Conservation (phyloP, 2,888 invertebrate genomes). For the Pediacus dermestoides region DNA sequence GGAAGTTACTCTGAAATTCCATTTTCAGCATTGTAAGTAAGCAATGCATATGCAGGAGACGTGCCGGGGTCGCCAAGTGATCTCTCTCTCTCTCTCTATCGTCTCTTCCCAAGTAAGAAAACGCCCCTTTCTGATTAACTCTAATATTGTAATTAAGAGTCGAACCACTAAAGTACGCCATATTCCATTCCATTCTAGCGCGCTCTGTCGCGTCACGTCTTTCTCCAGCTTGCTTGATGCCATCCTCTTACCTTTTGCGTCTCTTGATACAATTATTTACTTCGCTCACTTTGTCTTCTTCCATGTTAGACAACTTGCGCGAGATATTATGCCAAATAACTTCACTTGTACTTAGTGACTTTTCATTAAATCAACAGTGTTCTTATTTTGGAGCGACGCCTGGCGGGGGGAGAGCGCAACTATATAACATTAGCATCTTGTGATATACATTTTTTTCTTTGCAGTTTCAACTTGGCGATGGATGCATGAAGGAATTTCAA, state of each 20-base stretch:
- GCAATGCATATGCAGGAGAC: conserved; percentile 39
- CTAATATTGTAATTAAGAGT: conserved; percentile 39
- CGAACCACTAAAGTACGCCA: conserved; percentile 30
- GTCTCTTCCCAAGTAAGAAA: conserved; percentile 16
- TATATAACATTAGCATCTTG: too few relatives aligned
- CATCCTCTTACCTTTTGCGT: conserved; percentile 18
- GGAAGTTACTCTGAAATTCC: conserved; percentile 25
- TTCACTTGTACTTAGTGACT: neutral
- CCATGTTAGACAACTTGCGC: conserved; percentile 1
- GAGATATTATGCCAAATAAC: conserved; percentile 3
- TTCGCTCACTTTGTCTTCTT: conserved; percentile 15
- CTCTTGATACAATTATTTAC: conserved; percentile 22
- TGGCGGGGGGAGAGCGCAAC: too few relatives aligned
- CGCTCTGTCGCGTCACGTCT: too few relatives aligned
- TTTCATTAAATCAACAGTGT: conserved; percentile 1
- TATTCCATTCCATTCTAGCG: conserved; percentile 13
- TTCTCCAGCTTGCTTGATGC: conserved; percentile 5
- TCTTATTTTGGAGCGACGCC: too few relatives aligned
- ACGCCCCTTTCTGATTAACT: conserved; percentile 38
- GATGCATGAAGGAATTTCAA: too few relatives aligned
- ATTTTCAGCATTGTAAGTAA: conserved; percentile 28
- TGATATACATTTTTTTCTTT: too few relatives aligned
- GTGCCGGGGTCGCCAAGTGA: conserved; percentile 21
- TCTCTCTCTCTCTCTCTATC: conserved; percentile 14
- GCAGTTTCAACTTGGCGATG: too few relatives aligned